These are phyloP conservation scores for Drosophila ogumai DNA, from an alignment of 1,140 invertebrate species.

Conservation along the genomic window DNA sequence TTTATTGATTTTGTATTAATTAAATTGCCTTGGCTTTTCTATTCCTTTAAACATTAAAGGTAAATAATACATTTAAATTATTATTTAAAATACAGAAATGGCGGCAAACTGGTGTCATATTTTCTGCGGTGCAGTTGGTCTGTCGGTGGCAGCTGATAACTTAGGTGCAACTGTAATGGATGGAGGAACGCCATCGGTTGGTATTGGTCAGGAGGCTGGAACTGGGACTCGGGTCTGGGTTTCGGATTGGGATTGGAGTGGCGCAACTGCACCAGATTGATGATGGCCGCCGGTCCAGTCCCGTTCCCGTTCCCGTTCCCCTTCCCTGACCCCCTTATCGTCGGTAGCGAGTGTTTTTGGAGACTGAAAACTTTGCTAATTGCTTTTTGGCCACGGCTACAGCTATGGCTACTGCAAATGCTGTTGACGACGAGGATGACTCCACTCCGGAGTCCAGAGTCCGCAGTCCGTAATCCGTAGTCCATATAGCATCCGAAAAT, in stretches of 20 bases:
- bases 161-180: constrained; percentile 39
- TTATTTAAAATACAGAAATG: background rate
- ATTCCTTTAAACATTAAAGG: too few species aligned
- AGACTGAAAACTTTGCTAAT: constrained; percentile 79
- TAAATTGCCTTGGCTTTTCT: too few species aligned
- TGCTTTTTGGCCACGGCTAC: constrained; percentile 77
- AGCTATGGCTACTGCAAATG: constrained; percentile 32
- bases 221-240: background rate
- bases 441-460: constrained; percentile 5
- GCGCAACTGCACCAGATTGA: constrained; percentile 72
- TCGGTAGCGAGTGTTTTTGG: constrained; percentile 45
- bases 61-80: background rate
- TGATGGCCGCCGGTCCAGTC: constrained; percentile 37
- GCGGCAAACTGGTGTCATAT: background rate
- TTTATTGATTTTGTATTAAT: background rate
- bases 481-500: constrained; percentile 41
- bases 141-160: constrained; percentile 22
- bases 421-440: constrained; percentile 16
- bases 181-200: constrained; percentile 5
- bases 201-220: background rate
- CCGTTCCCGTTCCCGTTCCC: background rate
- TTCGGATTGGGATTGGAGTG: background rate
- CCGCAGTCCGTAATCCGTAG: background rate
- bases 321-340: background rate
- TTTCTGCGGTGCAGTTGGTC: constrained; percentile 2